Evolutionary conservation across 2,797 vertebrate genomes (phyloP).

Genomic region (Enteromius trimaculatus): DNA sequence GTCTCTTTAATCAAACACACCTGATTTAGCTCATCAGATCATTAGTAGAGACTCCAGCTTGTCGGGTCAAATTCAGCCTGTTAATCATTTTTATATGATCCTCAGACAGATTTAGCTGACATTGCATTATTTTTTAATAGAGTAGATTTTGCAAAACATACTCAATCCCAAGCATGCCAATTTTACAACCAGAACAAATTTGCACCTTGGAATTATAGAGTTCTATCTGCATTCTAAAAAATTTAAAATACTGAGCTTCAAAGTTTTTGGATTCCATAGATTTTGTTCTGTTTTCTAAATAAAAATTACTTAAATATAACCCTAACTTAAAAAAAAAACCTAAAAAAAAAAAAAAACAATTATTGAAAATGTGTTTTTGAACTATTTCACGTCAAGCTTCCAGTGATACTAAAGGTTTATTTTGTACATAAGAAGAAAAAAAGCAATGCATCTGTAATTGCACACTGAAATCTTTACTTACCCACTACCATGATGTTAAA

Average conservation of each 20-base stretch:
- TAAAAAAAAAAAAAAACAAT: too few species aligned
- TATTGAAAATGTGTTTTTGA: background rate
- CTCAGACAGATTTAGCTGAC: background rate
- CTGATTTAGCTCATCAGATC: too few species aligned
- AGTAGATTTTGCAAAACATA: background rate
- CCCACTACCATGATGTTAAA: constrained; percentile 92
- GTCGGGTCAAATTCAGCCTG: background rate
- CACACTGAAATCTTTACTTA: constrained; percentile 67
- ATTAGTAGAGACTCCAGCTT: background rate
- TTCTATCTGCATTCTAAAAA: background rate
- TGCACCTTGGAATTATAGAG: background rate
- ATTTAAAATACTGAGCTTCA: background rate
- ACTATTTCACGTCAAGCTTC: background rate
- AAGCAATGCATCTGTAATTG: background rate
- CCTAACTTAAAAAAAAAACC: background rate
- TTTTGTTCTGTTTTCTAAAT: background rate
- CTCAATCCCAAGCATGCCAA: background rate
- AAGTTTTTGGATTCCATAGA: background rate
- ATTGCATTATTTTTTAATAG: background rate
- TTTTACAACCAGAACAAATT: background rate
- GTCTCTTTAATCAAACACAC: too few species aligned
- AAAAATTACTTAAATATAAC: background rate
- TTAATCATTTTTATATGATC: background rate
- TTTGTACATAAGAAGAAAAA: constrained; percentile 9
- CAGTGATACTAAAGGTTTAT: background rate